These are phyloP conservation scores for Pharmacophagus antenor DNA, from an alignment of 2,888 invertebrate species.

Conservation along the genomic window DNA sequence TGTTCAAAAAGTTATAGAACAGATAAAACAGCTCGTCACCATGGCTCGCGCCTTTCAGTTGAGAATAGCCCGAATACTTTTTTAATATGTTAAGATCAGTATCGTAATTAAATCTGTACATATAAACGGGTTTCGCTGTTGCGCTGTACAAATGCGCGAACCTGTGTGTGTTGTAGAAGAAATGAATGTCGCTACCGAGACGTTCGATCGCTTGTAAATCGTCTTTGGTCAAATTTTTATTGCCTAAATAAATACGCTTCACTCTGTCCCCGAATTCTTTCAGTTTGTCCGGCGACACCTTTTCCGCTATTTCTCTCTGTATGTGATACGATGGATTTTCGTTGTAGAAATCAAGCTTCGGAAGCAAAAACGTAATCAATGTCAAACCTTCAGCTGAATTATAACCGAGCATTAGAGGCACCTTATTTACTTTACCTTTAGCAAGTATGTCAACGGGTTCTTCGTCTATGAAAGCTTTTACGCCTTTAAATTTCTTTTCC, in stretches of 20 bases:
- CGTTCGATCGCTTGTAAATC: slow-evolving; percentile 42
- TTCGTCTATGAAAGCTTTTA: slow-evolving; percentile 50
- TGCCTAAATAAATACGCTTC: slow-evolving; percentile 49
- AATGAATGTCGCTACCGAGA: slow-evolving; percentile 49
- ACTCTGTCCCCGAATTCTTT: slow-evolving; percentile 49
- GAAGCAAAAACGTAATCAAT: slow-evolving; percentile 40
- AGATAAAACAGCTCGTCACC: slow-evolving; percentile 72
- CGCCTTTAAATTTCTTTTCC: slow-evolving; percentile 50
- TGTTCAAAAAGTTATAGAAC: slow-evolving; percentile 57
- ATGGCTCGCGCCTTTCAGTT: slow-evolving; percentile 63
- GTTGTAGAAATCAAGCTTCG: slow-evolving; percentile 45
- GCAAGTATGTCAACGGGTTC: slow-evolving; percentile 46
- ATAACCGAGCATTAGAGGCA: slow-evolving; percentile 57
- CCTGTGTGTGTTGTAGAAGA: slow-evolving; percentile 49
- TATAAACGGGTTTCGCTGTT: slow-evolving; percentile 42
- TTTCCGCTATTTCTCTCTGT: slow-evolving; percentile 48
- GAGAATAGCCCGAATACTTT: slow-evolving; percentile 35
- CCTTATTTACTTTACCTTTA: slow-evolving; percentile 45
- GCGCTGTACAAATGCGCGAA: slow-evolving; percentile 48
- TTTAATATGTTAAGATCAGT: slow-evolving; percentile 59
- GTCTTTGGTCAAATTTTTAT: slow-evolving; percentile 42
- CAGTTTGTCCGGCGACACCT: slow-evolving; percentile 40
- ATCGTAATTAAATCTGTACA: slow-evolving; percentile 55
- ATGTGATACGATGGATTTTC: slow-evolving; percentile 47
- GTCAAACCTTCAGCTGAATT: slow-evolving; percentile 57